Base-by-base conservation (phyloP, 2,113 vertebrate genomes). In the Genyomyrus donnyi region DNA sequence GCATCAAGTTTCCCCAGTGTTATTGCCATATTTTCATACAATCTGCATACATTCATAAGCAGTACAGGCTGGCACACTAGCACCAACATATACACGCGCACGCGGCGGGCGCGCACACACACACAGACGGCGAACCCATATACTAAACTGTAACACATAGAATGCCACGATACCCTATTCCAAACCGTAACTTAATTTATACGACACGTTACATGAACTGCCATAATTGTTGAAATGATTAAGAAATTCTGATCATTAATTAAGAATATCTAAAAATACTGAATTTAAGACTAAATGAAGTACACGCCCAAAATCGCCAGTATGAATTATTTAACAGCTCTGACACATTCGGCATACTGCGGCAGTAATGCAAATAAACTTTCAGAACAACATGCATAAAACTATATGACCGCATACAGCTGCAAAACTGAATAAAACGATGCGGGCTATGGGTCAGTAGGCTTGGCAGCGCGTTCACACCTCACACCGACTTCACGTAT, bases 241-340 rank as follows among this genome's bases (percentile, higher is more conserved):
- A 39, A 77, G 35, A 17, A 39, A 39, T 77, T 39, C 31, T 19
- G 13, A 39, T 35, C 11, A 77, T 77, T 39, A 77, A 39, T 77
- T 77, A 77, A 77, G 4, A 39, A 39, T 35, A 77, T 77, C 70
- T 35, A 77, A 35, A 39, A 77, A 77, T 77, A 77, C 70, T 17
- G 70, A 42, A 35, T 42, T 77, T 42, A 39, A 80, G 35, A 35
- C 35, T 80, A 80, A 80, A 80, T 80, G 13, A 39, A 80, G 74
- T 39, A 7, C 74, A 80, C 74, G 74, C 35, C 74, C 74, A 80
- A 42, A 80, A 80, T 42, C 35, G 35, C 74, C 74, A 19, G 74
- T 17, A 80, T 80, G 74, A 80, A 80, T 80, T 80, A 80, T 80
- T 80, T 80, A 80, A 42, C 74, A 80, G 74, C 70, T 39, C 70